These are phyloP conservation scores for Drosophila tripunctata DNA, from an alignment of 2,888 invertebrate genomes.

Conservation along the genomic window DNA sequence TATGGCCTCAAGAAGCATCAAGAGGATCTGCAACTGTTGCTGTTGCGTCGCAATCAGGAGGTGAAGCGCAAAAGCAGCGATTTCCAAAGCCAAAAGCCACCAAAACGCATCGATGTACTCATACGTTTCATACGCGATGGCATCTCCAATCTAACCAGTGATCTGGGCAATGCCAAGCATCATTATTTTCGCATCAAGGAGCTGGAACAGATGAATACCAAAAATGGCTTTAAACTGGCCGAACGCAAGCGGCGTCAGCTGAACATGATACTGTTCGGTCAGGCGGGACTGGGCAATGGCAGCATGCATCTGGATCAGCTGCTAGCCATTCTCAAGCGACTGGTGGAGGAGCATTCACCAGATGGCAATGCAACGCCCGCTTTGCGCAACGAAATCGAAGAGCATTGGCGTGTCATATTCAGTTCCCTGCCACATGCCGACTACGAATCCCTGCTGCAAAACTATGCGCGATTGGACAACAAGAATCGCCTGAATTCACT, in stretches of 20 bases:
- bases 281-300: slow-evolving; percentile 86
- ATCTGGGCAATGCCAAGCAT: slow-evolving; percentile 85
- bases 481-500: slow-evolving; percentile 75
- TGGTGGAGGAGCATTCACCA: slow-evolving; percentile 64
- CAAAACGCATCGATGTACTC: slow-evolving; percentile 77
- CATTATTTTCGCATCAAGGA: slow-evolving; percentile 84
- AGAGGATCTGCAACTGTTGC: slow-evolving; percentile 85
- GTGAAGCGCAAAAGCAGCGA: slow-evolving; percentile 68
- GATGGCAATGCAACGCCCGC: slow-evolving; percentile 82
- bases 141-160: slow-evolving; percentile 67
- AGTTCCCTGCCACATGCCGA: slow-evolving; percentile 83
- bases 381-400: slow-evolving; percentile 85
- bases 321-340: slow-evolving; percentile 74
- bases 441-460: slow-evolving; percentile 74
- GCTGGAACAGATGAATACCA: slow-evolving; percentile 84
- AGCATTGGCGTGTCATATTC: slow-evolving; percentile 86
- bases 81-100: slow-evolving; percentile 73
- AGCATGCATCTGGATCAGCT: slow-evolving; percentile 85
- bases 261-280: slow-evolving; percentile 87
- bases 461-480: slow-evolving; percentile 65
- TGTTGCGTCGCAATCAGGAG: slow-evolving; percentile 83
- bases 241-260: slow-evolving; percentile 85
- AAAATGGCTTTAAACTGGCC: slow-evolving; percentile 84
- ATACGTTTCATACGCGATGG: slow-evolving; percentile 81
- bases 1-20: slow-evolving; percentile 85